These are phyloP conservation scores for Hypena proboscidalis DNA, from an alignment of 2,888 invertebrate species.

Conservation along the genomic window DNA sequence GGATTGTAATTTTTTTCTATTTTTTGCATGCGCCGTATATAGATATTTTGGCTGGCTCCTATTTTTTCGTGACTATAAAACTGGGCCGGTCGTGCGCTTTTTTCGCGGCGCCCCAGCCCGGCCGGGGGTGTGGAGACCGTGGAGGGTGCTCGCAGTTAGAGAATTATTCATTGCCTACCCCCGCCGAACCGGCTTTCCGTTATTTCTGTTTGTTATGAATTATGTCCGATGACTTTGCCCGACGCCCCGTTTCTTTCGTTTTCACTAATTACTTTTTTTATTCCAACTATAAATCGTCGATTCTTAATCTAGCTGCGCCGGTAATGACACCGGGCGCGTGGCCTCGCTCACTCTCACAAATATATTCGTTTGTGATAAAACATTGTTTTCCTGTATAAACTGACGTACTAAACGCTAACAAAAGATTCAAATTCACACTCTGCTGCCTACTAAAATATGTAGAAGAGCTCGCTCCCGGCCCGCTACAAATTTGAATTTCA, in stretches of 20 bases:
- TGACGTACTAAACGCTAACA: conserved; percentile 79
- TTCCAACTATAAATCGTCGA: conserved; percentile 74
- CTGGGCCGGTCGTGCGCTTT: conserved; percentile 80
- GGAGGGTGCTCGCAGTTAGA: conserved; percentile 82
- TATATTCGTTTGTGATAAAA: conserved; percentile 59
- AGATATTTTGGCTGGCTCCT: conserved; percentile 83
- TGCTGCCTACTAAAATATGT: conserved; percentile 84
- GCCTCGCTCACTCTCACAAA: conserved; percentile 24
- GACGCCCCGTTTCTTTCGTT: conserved; percentile 78
- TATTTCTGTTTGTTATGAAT: conserved; percentile 85
- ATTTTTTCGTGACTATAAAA: conserved; percentile 84
- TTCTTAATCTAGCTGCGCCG: conserved; percentile 43
- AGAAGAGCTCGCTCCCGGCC: conserved; percentile 80
- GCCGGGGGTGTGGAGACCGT: conserved; percentile 57
- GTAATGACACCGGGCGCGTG: conserved; percentile 37
- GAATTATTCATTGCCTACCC: conserved; percentile 85
- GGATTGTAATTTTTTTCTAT: conserved; percentile 80
- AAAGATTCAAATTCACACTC: conserved; percentile 85
- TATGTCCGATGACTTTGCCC: conserved; percentile 83
- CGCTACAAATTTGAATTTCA: conserved; percentile 85
- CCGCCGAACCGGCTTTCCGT: conserved; percentile 82
- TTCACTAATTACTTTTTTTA: conserved; percentile 81
- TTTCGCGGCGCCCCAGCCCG: conserved; percentile 73
- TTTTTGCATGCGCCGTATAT: conserved; percentile 78
- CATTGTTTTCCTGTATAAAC: conserved; percentile 68